Evolutionary conservation across 2,113 vertebrate species (phyloP).

Genomic region (Hemichromis elongatus): DNA sequence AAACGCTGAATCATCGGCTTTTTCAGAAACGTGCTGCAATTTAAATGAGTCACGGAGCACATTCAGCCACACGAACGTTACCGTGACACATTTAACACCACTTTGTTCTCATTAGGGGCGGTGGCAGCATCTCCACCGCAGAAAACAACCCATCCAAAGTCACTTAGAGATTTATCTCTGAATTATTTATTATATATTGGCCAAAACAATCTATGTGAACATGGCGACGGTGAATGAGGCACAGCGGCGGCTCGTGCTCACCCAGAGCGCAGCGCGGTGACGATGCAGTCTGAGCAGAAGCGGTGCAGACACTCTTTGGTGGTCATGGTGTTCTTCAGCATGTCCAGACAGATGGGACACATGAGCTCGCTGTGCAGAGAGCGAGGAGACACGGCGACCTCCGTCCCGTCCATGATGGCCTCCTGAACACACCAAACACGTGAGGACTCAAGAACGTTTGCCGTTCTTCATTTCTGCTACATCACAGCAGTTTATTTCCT

Average conservation of each 20-base stretch:
- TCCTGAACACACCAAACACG: constrained; percentile 62
- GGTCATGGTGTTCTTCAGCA: constrained; percentile 93
- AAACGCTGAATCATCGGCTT: accelerated
- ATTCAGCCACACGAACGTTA: neutral
- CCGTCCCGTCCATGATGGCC: constrained; percentile 86
- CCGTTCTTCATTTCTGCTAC: neutral
- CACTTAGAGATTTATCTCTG: accelerated
- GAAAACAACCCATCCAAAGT: neutral
- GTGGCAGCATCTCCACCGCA: neutral
- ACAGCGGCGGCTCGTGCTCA: neutral
- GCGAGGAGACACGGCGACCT: constrained; percentile 85
- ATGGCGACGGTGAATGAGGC: neutral
- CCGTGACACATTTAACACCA: accelerated
- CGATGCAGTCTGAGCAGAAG: constrained; percentile 91
- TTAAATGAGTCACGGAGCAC: neutral
- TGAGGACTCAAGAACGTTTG: neutral
- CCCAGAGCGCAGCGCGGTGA: constrained; percentile 86
- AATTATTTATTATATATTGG: neutral
- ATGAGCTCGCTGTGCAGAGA: constrained; percentile 88
- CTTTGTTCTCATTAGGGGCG: accelerated
- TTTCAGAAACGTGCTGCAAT: neutral
- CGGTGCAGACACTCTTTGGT: constrained; percentile 91
- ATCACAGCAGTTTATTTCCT: neutral
- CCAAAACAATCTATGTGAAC: neutral
- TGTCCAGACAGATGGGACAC: constrained; percentile 92